These are phyloP conservation scores for Mylabris sibirica DNA, from an alignment of 2,888 invertebrate genomes.

Conservation along the genomic window DNA sequence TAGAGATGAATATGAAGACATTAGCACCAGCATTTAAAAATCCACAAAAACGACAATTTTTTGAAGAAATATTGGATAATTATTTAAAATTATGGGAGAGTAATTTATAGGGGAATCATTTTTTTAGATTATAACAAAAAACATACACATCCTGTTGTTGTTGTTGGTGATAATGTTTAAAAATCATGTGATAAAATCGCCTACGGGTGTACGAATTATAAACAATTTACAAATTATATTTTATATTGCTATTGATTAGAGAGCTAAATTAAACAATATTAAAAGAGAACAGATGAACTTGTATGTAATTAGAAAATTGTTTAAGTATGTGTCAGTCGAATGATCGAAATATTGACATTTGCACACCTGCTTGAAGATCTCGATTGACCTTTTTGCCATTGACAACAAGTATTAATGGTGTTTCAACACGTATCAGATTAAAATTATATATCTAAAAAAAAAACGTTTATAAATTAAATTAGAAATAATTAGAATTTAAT, in stretches of 20 bases:
- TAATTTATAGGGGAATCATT: constrained; percentile 77
- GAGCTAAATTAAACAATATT: constrained; percentile 19
- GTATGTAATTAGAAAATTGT: not conserved
- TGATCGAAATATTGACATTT: constrained; percentile 72
- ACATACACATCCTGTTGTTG: constrained; percentile 30
- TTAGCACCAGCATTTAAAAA: constrained; percentile 82
- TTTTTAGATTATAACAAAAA: not conserved
- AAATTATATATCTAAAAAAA: constrained; percentile 74
- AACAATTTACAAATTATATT: constrained; percentile 1
- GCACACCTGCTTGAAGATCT: constrained; percentile 71
- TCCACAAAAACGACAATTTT: constrained; percentile 78
- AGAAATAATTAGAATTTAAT: constrained; percentile 19
- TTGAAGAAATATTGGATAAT: constrained; percentile 88
- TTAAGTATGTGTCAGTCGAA: constrained; percentile 59
- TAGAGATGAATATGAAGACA: constrained; percentile 82
- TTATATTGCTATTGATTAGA: constrained; percentile 24
- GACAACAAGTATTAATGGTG: constrained; percentile 75
- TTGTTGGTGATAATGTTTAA: constrained; percentile 25
- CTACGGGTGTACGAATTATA: not conserved
- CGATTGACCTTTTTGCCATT: constrained; percentile 78
- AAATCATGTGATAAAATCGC: constrained; percentile 5
- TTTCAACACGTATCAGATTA: constrained; percentile 79
- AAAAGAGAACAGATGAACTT: constrained; percentile 9
- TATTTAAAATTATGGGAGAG: constrained; percentile 90
- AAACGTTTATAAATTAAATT: constrained; percentile 4